Conservation (phyloP, 2,888 invertebrate genomes). For the Eupeodes latifasciatus region DNA sequence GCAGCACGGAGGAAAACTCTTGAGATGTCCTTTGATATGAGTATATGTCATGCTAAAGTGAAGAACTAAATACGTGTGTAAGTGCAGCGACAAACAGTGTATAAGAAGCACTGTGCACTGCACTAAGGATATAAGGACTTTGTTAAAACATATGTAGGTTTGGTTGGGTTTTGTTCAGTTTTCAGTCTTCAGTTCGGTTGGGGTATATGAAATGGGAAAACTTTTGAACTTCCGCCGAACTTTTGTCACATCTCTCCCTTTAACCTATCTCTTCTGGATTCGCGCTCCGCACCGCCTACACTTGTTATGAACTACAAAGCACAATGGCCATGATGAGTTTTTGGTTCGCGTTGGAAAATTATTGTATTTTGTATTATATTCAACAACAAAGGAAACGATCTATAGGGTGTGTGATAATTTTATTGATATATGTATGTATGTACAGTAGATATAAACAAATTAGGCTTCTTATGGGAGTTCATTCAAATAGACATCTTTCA, state of each 20-base stretch:
- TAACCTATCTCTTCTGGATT: too few species aligned
- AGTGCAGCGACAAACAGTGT: slow-evolving; percentile 59
- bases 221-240: slow-evolving; percentile 66
- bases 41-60: slow-evolving; percentile 61
- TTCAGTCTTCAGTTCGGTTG: too few species aligned
- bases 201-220: slow-evolving; percentile 46
- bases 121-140: slow-evolving; percentile 30
- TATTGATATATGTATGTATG: neutral
- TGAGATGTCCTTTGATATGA: slow-evolving; percentile 67
- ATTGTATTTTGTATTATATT: slow-evolving; percentile 21
- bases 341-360: neutral
- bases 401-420: neutral
- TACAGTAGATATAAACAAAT: too few species aligned
- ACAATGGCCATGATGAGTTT: slow-evolving; percentile 34
- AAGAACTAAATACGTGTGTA: slow-evolving; percentile 72
- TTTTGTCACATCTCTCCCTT: slow-evolving; percentile 46
- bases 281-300: neutral
- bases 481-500: too few species aligned
- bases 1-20: slow-evolving; percentile 14
- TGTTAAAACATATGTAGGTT: slow-evolving; percentile 55
- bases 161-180: slow-evolving; percentile 3
- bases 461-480: neutral
- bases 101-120: slow-evolving; percentile 17
- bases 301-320: neutral
- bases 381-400: neutral